Percentiles rank a stretch among this genome's conserved stretches.
phyloP scores from a whole-genome alignment of 1,140 invertebrate species.

The Lerema accius region DNA sequence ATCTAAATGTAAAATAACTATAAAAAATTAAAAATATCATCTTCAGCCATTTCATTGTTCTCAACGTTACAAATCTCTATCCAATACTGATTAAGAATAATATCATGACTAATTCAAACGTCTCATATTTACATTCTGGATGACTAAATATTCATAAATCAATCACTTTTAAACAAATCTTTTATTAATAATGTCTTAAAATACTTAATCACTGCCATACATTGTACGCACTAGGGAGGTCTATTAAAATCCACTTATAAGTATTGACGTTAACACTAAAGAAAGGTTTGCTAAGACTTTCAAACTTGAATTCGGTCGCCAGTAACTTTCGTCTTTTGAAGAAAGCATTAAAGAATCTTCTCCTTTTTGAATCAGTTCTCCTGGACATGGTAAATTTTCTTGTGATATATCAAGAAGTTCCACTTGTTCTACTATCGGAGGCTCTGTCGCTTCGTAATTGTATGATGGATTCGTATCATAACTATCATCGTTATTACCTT shows the following conservation, averaged over 20 bases:
- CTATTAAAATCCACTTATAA: conserved; percentile 40
- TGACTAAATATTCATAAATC: neutral
- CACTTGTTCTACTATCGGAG: conserved; percentile 53
- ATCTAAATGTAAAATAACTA: too few relatives aligned
- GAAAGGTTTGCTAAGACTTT: conserved; percentile 47
- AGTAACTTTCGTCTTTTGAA: conserved; percentile 71
- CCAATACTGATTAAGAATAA: neutral
- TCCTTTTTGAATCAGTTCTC: conserved; percentile 54
- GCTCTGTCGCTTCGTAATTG: conserved; percentile 56
- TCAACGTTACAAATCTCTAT: neutral
- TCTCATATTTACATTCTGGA: neutral
- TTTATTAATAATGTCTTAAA: conserved; percentile 1
- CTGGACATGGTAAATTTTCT: conserved; percentile 58
- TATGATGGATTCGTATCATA: conserved; percentile 48
- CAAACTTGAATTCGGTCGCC: conserved; percentile 56
- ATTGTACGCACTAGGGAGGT: conserved; percentile 2
- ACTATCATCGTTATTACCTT: conserved; percentile 50
- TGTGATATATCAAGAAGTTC: conserved; percentile 54
- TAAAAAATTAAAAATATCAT: too few relatives aligned
- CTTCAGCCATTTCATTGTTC: neutral
- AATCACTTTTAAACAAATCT: neutral
- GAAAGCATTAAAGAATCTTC: conserved; percentile 76
- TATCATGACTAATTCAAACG: neutral
- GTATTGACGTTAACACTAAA: conserved; percentile 48
- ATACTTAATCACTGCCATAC: conserved; percentile 4